These are phyloP conservation scores for Sinonovacula constricta DNA, from an alignment of 1,140 invertebrate species.

Conservation along the genomic window DNA sequence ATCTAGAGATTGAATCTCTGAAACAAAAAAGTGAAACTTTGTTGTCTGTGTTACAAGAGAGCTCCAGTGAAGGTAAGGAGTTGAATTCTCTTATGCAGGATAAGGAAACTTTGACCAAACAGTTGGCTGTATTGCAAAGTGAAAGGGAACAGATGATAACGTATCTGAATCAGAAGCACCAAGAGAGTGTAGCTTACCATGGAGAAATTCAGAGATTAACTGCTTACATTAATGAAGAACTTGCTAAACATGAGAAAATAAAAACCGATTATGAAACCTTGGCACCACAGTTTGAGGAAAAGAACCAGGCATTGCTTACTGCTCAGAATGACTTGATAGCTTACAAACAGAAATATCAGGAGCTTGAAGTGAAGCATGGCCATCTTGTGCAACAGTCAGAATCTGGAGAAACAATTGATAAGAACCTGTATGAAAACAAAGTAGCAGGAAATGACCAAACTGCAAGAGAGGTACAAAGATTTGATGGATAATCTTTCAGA, in stretches of 20 bases:
- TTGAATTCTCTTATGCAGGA: constrained; percentile 74
- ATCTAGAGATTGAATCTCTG: constrained; percentile 79
- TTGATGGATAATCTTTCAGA: constrained; percentile 59
- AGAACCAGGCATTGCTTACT: constrained; percentile 79
- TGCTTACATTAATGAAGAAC: constrained; percentile 63
- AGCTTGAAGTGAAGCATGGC: constrained; percentile 78
- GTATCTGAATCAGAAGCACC: constrained; percentile 88
- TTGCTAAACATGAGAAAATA: constrained; percentile 73
- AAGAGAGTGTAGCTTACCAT: constrained; percentile 90
- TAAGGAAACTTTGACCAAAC: constrained; percentile 75
- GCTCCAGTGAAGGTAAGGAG: constrained; percentile 61
- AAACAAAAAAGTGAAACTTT: constrained; percentile 78
- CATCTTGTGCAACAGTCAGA: constrained; percentile 70
- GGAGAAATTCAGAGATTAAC: constrained; percentile 89
- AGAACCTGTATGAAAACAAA: constrained; percentile 64
- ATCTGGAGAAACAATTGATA: constrained; percentile 66
- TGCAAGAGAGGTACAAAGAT: constrained; percentile 63
- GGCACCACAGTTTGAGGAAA: constrained; percentile 77
- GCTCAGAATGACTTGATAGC: constrained; percentile 81
- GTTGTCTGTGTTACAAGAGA: constrained; percentile 76
- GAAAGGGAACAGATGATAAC: constrained; percentile 88
- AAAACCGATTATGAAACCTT: constrained; percentile 75
- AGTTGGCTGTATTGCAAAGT: constrained; percentile 72
- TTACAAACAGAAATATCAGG: constrained; percentile 79
- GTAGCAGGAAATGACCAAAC: constrained; percentile 64